phyloP scores from a whole-genome alignment of 2,888 invertebrate genomes.

The Andrena hattorfiana region DNA sequence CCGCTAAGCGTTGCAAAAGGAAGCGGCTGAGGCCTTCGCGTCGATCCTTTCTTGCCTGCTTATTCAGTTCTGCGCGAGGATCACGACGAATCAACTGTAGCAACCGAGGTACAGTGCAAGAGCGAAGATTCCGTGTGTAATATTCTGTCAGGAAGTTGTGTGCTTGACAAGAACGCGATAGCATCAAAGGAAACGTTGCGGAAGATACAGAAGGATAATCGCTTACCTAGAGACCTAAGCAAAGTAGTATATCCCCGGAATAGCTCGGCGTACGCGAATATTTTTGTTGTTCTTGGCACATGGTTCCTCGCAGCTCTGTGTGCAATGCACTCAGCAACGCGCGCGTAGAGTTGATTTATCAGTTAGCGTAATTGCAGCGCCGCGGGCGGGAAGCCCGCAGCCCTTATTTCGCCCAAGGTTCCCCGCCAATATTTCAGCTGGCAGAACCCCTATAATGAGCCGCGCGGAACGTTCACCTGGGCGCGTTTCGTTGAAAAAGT shows the following conservation, averaged over 20 bases:
- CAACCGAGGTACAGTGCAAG: too few species aligned
- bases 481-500: conserved; percentile 29
- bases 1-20: background rate
- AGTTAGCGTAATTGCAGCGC: conserved; percentile 37
- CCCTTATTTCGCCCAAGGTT: conserved; percentile 16
- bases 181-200: too few species aligned
- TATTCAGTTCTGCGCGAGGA: too few species aligned
- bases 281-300: background rate
- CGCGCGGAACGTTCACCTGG: conserved; percentile 16
- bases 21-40: background rate
- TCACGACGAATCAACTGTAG: too few species aligned
- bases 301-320: background rate
- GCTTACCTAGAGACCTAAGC: too few species aligned
- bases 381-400: background rate
- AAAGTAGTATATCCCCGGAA: too few species aligned
- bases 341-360: conserved; percentile 29
- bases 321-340: conserved; percentile 18
- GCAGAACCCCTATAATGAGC: conserved; percentile 1
- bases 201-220: too few species aligned
- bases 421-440: conserved; percentile 11
- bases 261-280: background rate
- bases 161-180: too few species aligned
- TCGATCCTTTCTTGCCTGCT: too few species aligned
- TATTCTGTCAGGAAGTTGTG: too few species aligned
- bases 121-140: too few species aligned